Base-by-base conservation (phyloP, 2,113 vertebrate species). In the Alaudala cheleensis region DNA sequence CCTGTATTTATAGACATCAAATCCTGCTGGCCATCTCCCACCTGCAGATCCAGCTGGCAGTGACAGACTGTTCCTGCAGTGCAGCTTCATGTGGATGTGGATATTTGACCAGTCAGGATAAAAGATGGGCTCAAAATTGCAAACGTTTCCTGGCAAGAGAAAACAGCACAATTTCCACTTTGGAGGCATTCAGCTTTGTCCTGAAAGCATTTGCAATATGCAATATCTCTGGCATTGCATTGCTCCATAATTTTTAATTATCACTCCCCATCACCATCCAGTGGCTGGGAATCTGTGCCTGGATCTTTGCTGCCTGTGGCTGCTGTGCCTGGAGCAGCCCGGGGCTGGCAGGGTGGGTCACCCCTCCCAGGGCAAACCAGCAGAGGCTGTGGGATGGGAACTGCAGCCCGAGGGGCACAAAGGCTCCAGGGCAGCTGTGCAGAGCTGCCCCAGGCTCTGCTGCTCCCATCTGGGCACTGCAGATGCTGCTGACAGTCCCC, bases 311-410 rank as follows among this genome's bases (percentile, higher is more conserved):
- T 71, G 47, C 67, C 56, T 86, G 44, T 84, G 72, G 7, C 54
- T 62, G 44, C 14, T 1, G 3, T 72, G 56, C 28, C 44, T 49
- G 51, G 60, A 81, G 47, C 37, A 66, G 33, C 19, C 26, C 33
- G 5, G 44, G 0, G 3, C 79, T 29, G 14, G 49, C 34, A 44
- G 56, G 51, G 17, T 6, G 0, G 5, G 10, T 12, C 56, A 3
- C 2, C 4, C 64, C 57, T 67, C 51, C 44, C 26, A 10, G 1
- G 8, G 54, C 20, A 39, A 33, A 61, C 3, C n/a, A 23, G 1
- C 53, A 64, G 61, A 25, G 81, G 18, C 2, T 40, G 67, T 28
- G 42, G 0, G 12, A 4, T 40, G 49, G 61, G 33, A 44, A 0
- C 29, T 14, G 42, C 51, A 42, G 22, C 0, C 23, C 0, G 0